Evolutionary conservation across 2,113 vertebrate genomes (phyloP).

Genomic region (Paradisaea rubra): DNA sequence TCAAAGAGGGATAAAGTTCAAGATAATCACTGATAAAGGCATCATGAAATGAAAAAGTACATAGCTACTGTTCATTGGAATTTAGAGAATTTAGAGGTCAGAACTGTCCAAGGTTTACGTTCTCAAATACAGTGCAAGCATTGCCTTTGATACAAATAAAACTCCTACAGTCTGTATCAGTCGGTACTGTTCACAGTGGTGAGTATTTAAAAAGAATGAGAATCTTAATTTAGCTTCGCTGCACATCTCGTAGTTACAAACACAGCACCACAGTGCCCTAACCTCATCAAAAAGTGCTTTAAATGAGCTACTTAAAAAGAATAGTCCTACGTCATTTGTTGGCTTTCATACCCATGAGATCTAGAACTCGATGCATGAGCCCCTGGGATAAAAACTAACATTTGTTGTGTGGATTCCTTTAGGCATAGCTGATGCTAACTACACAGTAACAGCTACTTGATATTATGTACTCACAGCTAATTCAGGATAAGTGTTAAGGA

Average conservation of each 20-base stretch:
- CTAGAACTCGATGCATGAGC: neutral
- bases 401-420: neutral
- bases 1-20: slow-evolving; percentile 68
- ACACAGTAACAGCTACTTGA: neutral
- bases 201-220: neutral
- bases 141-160: neutral
- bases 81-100: slow-evolving; percentile 49
- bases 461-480: neutral
- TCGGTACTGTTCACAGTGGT: neutral
- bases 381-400: neutral
- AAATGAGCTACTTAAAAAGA: neutral
- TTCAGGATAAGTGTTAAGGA: neutral
- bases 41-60: slow-evolving; percentile 36
- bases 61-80: slow-evolving; percentile 57
- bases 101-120: slow-evolving; percentile 36
- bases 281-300: neutral
- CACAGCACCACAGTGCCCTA: neutral
- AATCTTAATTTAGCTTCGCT: neutral
- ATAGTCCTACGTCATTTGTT: neutral
- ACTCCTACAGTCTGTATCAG: neutral
- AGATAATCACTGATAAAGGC: slow-evolving; percentile 47
- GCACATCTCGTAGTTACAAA: neutral
- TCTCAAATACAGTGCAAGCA: neutral
- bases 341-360: neutral
- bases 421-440: neutral